These are phyloP conservation scores for Chouioia cunea DNA, from an alignment of 2,888 invertebrate genomes.

Conservation along the genomic window DNA sequence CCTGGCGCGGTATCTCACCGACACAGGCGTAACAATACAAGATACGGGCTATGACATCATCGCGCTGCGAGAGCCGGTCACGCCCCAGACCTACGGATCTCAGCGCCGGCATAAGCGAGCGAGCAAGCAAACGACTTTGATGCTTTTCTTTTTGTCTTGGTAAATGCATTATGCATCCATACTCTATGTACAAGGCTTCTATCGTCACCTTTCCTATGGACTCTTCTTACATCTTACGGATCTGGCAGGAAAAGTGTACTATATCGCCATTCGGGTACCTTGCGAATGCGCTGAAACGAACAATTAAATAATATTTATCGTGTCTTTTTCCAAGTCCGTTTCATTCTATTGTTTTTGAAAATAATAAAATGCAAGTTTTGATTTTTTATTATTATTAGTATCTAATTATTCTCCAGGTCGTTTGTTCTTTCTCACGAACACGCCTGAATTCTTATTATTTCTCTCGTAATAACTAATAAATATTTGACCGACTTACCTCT, in stretches of 20 bases:
- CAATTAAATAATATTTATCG: conserved; percentile 45
- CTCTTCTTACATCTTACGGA: conserved; percentile 64
- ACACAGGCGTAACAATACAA: conserved; percentile 62
- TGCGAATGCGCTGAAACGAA: conserved; percentile 85
- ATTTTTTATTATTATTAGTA: background rate
- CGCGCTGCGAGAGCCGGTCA: conserved; percentile 59
- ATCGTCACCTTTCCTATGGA: too few relatives aligned
- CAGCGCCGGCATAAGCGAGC: conserved; percentile 8
- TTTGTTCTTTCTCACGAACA: too few relatives aligned
- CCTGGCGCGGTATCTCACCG: conserved; percentile 33
- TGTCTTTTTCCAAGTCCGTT: background rate
- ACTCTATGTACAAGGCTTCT: too few relatives aligned
- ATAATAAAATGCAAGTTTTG: conserved; percentile 11
- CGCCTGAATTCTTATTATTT: too few relatives aligned
- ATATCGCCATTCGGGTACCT: conserved; percentile 92
- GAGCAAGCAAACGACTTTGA: conserved; percentile 6
- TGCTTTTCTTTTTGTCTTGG: conserved; percentile 1
- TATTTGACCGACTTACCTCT: conserved; percentile 74
- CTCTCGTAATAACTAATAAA: background rate
- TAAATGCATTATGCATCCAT: too few relatives aligned
- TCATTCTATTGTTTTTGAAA: conserved; percentile 17
- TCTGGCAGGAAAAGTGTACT: conserved; percentile 92
- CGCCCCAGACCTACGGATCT: conserved; percentile 60
- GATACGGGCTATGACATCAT: conserved; percentile 63
- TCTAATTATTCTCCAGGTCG: too few relatives aligned